Base-by-base conservation (phyloP, 2,888 invertebrate species). In the Stomorhina lunata region DNA sequence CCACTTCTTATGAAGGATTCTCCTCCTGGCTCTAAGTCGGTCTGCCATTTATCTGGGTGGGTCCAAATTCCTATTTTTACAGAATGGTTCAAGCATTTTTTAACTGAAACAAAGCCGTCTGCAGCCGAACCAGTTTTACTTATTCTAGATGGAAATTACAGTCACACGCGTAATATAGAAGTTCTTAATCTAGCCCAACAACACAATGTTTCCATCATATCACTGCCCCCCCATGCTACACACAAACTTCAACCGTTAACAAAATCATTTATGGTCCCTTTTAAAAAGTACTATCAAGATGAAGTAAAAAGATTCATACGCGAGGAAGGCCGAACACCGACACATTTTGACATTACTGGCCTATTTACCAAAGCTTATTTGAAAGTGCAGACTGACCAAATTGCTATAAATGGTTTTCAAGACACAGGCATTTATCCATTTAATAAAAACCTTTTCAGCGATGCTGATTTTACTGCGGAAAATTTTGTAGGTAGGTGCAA, bases 121-220 rank as follows among this genome's bases (percentile, higher is more conserved):
- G 61, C 57, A 66, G 15, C 71, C 9, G 63, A 79, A 4, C 83
- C 80, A 9, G 61, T 73, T 81, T 76, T 81, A 15, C 79, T 84
- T n/a, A 72, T 83, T 48, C 29, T 80, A 59, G 82, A 81, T 71
- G 84, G 83, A 10, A 71, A 84, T 50, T 84, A 81, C 45, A 83
- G 80, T 34, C 80, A 84, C 43, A 84, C 84, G 1, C 40, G 81
- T 34, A 81, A 83, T 53, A 71, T 83, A 22, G 63, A 84, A 65
- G 34, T 84, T 4, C 45, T 81, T 5, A 63, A 83, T 17, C 40
- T 83, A n/a, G 71, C 81, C 2, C 55, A 72, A 32, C 17, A 84
- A 32, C 50, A 79, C 40, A 59, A 32, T 5, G 78, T 83, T 10
- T 50, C 61, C 27, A 82, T 84, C 10, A 75, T 82, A 48, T 84